phyloP scores from a whole-genome alignment of 2,888 invertebrate species.

The Dexiosoma caninum region DNA sequence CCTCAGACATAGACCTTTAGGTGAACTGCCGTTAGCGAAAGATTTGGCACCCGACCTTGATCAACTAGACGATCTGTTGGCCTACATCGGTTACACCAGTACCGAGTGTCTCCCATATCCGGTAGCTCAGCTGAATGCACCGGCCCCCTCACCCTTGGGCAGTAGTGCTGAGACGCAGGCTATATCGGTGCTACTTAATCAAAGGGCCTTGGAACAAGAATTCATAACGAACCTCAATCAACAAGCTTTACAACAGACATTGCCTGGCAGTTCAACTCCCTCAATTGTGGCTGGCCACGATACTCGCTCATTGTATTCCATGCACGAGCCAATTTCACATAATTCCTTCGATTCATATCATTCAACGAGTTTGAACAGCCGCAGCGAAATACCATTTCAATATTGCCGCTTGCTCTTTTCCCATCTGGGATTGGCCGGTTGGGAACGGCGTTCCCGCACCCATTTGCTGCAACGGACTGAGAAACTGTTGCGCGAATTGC shows the following conservation, averaged over 20 bases:
- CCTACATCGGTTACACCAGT: constrained; percentile 94
- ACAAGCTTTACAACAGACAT: constrained; percentile 56
- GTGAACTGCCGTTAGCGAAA: constrained; percentile 87
- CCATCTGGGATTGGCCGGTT: constrained; percentile 93
- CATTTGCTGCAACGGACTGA: constrained; percentile 93
- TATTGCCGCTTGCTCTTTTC: constrained; percentile 93
- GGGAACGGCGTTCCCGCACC: constrained; percentile 90
- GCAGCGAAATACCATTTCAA: constrained; percentile 84
- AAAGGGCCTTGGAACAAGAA: constrained; percentile 89
- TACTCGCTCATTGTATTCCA: constrained; percentile 71
- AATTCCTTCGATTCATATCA: constrained; percentile 78
- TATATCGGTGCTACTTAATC: constrained; percentile 89
- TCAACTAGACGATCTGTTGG: constrained; percentile 92
- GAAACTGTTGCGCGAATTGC: constrained; percentile 90
- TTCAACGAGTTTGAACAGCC: constrained; percentile 77
- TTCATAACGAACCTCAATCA: constrained; percentile 79
- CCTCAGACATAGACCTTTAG: constrained; percentile 84
- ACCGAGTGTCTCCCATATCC: constrained; percentile 87
- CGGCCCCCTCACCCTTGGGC: constrained; percentile 86
- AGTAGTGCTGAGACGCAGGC: constrained; percentile 89
- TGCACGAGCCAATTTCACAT: constrained; percentile 62
- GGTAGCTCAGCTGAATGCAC: constrained; percentile 87
- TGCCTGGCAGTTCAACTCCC: constrained; percentile 57
- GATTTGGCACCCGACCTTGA: constrained; percentile 92
- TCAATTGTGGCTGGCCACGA: constrained; percentile 66